phyloP scores from a whole-genome alignment of 2,888 invertebrate genomes.

The Dexiosoma caninum region DNA sequence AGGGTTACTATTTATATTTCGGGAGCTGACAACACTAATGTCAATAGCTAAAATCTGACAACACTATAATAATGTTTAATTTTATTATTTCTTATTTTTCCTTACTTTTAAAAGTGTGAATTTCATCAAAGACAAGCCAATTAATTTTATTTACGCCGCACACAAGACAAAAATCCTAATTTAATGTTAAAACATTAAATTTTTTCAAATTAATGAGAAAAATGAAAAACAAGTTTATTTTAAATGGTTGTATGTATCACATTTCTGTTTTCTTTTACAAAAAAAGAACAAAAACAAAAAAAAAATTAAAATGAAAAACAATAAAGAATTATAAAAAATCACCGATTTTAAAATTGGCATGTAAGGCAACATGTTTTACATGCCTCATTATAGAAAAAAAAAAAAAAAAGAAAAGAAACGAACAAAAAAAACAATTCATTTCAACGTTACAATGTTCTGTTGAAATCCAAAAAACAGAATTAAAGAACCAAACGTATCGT shows the following conservation, averaged over 20 bases:
- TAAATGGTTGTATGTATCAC: neutral
- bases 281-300: neutral
- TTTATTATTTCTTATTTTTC: no score
- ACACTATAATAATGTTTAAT: no score
- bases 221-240: slow-evolving; percentile 43
- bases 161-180: neutral
- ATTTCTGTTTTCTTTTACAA: neutral
- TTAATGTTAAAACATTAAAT: slow-evolving; percentile 11
- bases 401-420: no score
- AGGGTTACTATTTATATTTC: no score
- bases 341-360: slow-evolving; percentile 49
- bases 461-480: slow-evolving; percentile 2
- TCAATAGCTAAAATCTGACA: no score
- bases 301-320: neutral
- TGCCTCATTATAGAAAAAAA: slow-evolving; percentile 43
- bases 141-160: neutral
- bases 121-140: neutral
- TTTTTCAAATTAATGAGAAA: slow-evolving; percentile 11
- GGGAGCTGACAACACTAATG: no score
- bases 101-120: neutral
- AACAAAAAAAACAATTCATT: slow-evolving; percentile 39
- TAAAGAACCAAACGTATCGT: slow-evolving; percentile 59
- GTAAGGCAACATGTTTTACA: slow-evolving; percentile 60
- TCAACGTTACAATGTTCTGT: slow-evolving; percentile 42
- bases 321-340: slow-evolving; percentile 39